Evolutionary conservation across 2,797 vertebrate species (phyloP).

Genomic region (Mus spretus): DNA sequence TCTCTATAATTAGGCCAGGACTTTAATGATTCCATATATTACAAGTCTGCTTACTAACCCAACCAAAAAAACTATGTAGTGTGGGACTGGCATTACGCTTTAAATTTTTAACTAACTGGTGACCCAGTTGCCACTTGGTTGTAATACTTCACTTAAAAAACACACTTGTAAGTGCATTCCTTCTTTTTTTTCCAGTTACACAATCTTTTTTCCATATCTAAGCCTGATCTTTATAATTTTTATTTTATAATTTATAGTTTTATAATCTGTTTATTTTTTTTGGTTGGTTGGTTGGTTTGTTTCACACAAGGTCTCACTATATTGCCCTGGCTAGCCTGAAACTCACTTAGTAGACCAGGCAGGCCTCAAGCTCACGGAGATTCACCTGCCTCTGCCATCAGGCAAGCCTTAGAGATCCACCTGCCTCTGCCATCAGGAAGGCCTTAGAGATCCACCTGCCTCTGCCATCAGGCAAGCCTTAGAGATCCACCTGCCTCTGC

Average conservation of each 20-base stretch:
- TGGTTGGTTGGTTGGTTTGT: neutral
- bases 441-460: neutral
- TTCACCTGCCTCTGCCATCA: neutral
- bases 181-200: neutral
- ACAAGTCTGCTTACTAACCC: conserved; percentile 25
- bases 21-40: conserved; percentile 45
- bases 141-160: conserved; percentile 34
- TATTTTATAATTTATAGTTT: neutral
- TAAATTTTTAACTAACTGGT: conserved; percentile 52
- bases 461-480: no score
- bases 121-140: neutral
- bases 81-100: neutral
- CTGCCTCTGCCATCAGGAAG: no score
- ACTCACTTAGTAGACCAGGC: neutral
- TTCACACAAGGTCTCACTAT: neutral
- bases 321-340: neutral
- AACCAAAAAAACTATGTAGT: neutral
- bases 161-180: neutral
- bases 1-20: conserved; percentile 1
- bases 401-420: no score
- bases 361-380: no score
- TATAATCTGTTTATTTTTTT: neutral
- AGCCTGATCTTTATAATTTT: neutral
- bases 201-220: conserved; percentile 18
- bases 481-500: neutral